Percentiles rank a stretch among this genome's conserved stretches.
Conservation (phyloP, 2,797 vertebrate species). For the Anguilla marmorata region DNA sequence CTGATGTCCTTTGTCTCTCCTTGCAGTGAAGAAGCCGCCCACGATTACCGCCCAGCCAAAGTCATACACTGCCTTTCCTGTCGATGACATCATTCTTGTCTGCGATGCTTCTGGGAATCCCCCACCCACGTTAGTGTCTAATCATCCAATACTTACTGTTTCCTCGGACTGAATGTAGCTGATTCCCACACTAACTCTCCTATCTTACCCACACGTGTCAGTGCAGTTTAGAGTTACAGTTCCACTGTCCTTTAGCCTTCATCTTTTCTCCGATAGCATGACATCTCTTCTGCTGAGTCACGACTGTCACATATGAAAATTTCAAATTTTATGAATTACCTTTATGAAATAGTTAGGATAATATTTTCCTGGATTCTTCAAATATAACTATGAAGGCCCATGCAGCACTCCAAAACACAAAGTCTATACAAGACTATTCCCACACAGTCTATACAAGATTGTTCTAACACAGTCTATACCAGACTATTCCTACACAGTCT, state of each 20-base stretch:
- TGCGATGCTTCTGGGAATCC: conserved; percentile 67
- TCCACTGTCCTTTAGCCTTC: too few relatives aligned
- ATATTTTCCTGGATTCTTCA: too few relatives aligned
- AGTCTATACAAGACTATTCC: too few relatives aligned
- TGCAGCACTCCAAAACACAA: too few relatives aligned
- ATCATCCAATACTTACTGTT: neutral
- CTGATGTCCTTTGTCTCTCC: conserved; percentile 29
- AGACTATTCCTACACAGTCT: neutral
- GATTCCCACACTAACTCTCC: too few relatives aligned
- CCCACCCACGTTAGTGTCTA: conserved; percentile 59
- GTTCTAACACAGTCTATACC: neutral
- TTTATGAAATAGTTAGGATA: neutral
- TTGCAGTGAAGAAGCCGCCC: conserved; percentile 64
- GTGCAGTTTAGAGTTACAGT: neutral
- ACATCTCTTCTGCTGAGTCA: neutral
- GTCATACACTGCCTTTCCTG: conserved; percentile 62
- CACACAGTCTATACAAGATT: too few relatives aligned
- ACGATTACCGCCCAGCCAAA: conserved; percentile 49
- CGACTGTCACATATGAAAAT: neutral
- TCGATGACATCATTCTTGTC: conserved; percentile 58
- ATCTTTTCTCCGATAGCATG: too few relatives aligned
- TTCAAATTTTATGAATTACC: neutral
- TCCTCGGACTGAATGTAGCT: neutral
- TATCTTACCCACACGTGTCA: neutral
- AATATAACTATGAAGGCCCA: too few relatives aligned